phyloP scores from a whole-genome alignment of 2,113 vertebrate genomes.

The Rhipidura dahli region DNA sequence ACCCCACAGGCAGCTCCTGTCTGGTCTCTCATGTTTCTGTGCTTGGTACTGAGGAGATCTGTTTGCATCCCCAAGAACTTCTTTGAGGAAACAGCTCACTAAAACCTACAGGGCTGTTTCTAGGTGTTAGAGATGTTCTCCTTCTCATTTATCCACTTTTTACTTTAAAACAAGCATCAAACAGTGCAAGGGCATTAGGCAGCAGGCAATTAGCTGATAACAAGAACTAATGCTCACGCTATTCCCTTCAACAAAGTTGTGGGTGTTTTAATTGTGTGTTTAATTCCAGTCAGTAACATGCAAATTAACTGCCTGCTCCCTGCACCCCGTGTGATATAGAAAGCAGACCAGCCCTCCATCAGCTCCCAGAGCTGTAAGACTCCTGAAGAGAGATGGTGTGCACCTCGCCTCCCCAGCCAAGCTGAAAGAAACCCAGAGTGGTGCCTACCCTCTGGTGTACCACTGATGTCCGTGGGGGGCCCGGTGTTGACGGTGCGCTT shows the following conservation, averaged over 20 bases:
- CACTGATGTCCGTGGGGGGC: conserved; percentile 89
- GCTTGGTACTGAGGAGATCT: not conserved
- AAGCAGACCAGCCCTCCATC: not conserved
- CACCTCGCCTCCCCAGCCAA: not conserved
- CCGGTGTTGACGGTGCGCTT: conserved; percentile 93
- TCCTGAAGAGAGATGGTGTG: not conserved
- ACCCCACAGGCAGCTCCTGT: not conserved
- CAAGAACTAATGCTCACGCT: conserved; percentile 38
- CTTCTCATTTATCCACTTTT: not conserved
- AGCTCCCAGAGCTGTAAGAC: not conserved
- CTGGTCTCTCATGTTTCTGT: not conserved
- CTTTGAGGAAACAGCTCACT: not conserved
- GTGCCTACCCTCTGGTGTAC: conserved; percentile 86
- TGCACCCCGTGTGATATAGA: not conserved
- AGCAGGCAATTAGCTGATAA: conserved; percentile 57
- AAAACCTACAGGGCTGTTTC: not conserved
- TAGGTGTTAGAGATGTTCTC: not conserved
- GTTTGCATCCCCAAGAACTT: not conserved
- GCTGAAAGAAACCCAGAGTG: not conserved
- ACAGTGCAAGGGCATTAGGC: conserved; percentile 28
- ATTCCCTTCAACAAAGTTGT: conserved; percentile 38
- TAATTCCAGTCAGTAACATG: conserved; percentile 49
- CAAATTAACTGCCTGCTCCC: conserved; percentile 47
- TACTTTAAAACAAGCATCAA: conserved; percentile 35
- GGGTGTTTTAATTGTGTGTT: conserved; percentile 51